Evolutionary conservation across 2,113 vertebrate genomes (phyloP).

Genomic region (Psephotus haematonotus): DNA sequence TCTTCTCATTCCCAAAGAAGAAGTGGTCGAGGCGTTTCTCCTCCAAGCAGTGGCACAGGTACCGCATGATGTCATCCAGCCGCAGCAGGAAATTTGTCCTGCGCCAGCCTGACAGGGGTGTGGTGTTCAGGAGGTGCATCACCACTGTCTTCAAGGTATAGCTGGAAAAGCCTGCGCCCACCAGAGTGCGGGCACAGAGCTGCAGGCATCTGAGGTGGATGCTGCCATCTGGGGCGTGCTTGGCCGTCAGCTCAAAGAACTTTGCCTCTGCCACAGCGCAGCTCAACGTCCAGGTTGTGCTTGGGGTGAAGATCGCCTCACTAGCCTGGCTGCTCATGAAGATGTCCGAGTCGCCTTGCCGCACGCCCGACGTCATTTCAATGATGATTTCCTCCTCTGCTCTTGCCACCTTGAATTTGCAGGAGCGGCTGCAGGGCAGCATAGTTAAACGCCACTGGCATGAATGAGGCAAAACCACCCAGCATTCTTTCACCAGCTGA

Average conservation of each 20-base stretch:
- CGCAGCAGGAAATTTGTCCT: neutral
- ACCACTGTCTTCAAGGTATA: neutral
- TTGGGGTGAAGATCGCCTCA: neutral
- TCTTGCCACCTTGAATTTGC: neutral
- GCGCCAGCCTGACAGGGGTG: neutral
- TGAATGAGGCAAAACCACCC: too few species aligned
- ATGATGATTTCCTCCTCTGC: neutral
- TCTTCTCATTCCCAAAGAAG: neutral
- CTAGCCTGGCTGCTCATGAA: neutral
- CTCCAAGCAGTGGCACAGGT: neutral
- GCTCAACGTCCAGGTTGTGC: neutral
- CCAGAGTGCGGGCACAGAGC: neutral
- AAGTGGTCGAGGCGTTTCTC: neutral
- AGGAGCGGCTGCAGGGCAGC: neutral
- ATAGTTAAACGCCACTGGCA: neutral
- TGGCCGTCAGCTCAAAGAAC: neutral
- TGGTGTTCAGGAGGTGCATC: neutral
- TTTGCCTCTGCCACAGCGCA: fast-evolving
- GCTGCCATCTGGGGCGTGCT: neutral
- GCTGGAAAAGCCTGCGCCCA: neutral
- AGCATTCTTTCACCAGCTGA: too few species aligned
- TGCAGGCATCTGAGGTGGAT: neutral
- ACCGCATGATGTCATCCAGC: neutral
- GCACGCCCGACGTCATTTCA: neutral
- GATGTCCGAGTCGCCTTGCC: neutral